Evolutionary conservation across 92 coral and sea anemone genomes (phyloP), one percentile per base, ranked within the genome.

Genomic region (Epizoanthus stellaris): DNA sequence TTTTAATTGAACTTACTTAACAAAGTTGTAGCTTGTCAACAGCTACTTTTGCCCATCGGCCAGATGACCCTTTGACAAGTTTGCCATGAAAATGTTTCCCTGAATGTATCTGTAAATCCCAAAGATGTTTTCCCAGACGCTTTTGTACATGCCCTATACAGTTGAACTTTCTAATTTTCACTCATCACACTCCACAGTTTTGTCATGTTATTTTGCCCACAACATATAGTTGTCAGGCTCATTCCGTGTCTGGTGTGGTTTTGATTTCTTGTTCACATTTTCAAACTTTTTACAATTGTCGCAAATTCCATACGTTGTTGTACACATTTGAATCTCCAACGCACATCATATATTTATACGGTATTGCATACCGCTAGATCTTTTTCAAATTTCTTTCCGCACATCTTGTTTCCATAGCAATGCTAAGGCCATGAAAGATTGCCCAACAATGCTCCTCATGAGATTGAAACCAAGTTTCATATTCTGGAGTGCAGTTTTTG

Each of bases 1-100:
- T 20, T 23, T 40, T 20, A 34, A 72, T 72, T 14, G 77, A 34
- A 47, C 52, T 72, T 2, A 57, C 77, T 20, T 73, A 73, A 73
- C 49, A 43, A 2, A 42, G 47, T 16, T 21, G 3, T 36, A n/a
- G 70, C 12, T n/a, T 65, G 12, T 65, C 36, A 65, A 36, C 70
- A 65, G 34, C 70, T 65, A 23, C 70, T 65, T 23, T 23, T 65
- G 36, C 2, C 30, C 4, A 42, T 42, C 47, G 47, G 6, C 47
- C 47, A 42, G 47, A 42, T 42, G 47, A 42, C 47, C 47, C 47
- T 42, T 42, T 42, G 47, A 42, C 47, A 42, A 6, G 6, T 42
- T 42, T 42, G 47, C 47, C 47, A 42, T 42, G 4, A 42, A 6
- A 42, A 42, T 3, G 47, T 23, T 42, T 42, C 1, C 47, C 47